Conservation (phyloP, 2,888 invertebrate species). For the Orthosia gracilis region DNA sequence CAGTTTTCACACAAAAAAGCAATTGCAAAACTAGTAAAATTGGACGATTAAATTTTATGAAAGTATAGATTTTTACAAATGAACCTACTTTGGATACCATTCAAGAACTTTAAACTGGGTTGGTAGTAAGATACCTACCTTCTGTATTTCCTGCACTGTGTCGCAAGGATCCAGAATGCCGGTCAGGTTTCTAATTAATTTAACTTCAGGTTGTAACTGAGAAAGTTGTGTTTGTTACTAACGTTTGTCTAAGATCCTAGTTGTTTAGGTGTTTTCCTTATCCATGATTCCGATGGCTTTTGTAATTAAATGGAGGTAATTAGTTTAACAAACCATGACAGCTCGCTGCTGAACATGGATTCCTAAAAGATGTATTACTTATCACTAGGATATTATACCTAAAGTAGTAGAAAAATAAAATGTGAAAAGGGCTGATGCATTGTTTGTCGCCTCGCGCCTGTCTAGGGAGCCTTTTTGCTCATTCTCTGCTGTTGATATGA, state of each 20-base stretch:
- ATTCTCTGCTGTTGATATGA: not conserved
- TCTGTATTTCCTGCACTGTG: slow-evolving; percentile 17
- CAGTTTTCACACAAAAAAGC: too few species aligned
- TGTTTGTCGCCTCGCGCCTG: not conserved
- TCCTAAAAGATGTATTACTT: not conserved
- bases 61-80: too few species aligned
- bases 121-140: not conserved
- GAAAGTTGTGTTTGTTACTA: slow-evolving; percentile 61
- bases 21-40: too few species aligned
- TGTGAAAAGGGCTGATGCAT: not conserved
- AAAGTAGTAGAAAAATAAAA: too few species aligned
- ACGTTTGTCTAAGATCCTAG: slow-evolving; percentile 50
- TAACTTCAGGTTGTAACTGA: slow-evolving; percentile 61
- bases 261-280: slow-evolving; percentile 29
- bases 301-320: slow-evolving; percentile 3
- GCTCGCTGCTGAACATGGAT: not conserved
- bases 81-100: too few species aligned
- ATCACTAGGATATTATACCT: not conserved
- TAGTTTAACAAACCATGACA: not conserved
- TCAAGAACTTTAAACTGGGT: too few species aligned
- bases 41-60: too few species aligned
- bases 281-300: slow-evolving; percentile 17
- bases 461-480: not conserved
- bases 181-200: slow-evolving; percentile 69
- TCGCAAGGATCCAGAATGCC: slow-evolving; percentile 39